Evolutionary conservation across 2,797 vertebrate genomes (phyloP).

Genomic region (Phyllotis vaccarum): DNA sequence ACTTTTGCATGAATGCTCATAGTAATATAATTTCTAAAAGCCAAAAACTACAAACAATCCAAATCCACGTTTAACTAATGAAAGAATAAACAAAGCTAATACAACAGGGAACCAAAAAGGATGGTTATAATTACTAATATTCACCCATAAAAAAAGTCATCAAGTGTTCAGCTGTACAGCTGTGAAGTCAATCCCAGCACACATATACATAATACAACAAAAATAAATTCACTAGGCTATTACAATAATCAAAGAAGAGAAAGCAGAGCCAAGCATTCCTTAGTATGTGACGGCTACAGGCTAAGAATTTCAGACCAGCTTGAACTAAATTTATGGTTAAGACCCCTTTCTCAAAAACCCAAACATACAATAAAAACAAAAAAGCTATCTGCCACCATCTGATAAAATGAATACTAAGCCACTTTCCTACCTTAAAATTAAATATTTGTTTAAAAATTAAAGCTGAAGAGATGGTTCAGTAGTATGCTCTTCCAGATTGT

Average conservation of each 20-base stretch:
- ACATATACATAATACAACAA: background rate
- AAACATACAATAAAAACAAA: background rate
- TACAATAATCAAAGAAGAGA: background rate
- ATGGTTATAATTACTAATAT: background rate
- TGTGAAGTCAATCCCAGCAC: background rate
- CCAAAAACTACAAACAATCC: background rate
- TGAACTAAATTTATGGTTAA: background rate
- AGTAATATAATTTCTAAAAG: background rate
- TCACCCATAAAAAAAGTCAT: background rate
- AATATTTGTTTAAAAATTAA: background rate
- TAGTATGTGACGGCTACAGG: background rate
- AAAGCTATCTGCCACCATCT: constrained; percentile 25
- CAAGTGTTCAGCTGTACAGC: background rate
- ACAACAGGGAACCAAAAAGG: background rate
- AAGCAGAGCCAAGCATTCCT: background rate
- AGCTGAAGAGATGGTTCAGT: background rate
- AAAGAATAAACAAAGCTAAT: background rate
- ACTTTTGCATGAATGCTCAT: background rate
- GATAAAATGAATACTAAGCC: background rate
- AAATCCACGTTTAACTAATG: background rate
- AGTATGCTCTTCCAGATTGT: background rate
- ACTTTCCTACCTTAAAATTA: constrained; percentile 4
- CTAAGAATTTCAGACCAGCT: background rate
- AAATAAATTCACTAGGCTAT: background rate
- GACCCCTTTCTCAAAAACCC: background rate